phyloP scores from a whole-genome alignment of 2,888 invertebrate genomes.

The Gibbula magus region DNA sequence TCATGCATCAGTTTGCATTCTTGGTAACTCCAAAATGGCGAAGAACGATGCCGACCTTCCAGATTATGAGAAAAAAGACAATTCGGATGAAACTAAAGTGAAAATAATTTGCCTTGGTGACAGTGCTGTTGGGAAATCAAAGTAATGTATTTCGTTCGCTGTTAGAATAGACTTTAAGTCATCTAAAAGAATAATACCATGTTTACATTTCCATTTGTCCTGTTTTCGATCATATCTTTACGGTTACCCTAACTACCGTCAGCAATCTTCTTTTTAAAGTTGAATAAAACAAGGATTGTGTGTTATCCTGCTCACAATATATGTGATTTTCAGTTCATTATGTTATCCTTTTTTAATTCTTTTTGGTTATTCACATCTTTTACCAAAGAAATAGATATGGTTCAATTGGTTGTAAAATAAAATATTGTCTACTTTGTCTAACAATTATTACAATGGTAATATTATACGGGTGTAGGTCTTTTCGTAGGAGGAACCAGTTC shows the following conservation, averaged over 20 bases:
- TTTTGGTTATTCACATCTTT: too few relatives aligned
- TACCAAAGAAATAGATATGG: too few relatives aligned
- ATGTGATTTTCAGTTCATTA: too few relatives aligned
- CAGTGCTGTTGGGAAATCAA: slow-evolving; percentile 79
- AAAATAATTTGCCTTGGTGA: slow-evolving; percentile 79
- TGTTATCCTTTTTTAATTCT: too few relatives aligned
- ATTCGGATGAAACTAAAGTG: slow-evolving; percentile 68
- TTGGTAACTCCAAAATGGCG: slow-evolving; percentile 52
- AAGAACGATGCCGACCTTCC: slow-evolving; percentile 49
- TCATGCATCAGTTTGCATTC: slow-evolving; percentile 37
- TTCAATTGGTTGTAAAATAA: too few relatives aligned
- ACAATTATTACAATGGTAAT: too few relatives aligned
- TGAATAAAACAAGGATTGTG: too few relatives aligned
- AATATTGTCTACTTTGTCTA: too few relatives aligned
- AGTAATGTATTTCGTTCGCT: slow-evolving; percentile 72
- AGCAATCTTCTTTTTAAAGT: too few relatives aligned
- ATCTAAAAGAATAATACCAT: not conserved
- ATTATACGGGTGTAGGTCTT: too few relatives aligned
- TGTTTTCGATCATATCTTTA: not conserved
- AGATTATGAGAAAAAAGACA: slow-evolving; percentile 66
- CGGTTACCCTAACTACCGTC: not conserved
- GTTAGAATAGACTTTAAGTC: not conserved
- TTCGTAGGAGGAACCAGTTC: too few relatives aligned
- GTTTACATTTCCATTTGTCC: not conserved
- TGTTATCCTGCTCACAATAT: too few relatives aligned